Base-by-base conservation (phyloP, 2,888 invertebrate genomes). In the Pecten maximus region DNA sequence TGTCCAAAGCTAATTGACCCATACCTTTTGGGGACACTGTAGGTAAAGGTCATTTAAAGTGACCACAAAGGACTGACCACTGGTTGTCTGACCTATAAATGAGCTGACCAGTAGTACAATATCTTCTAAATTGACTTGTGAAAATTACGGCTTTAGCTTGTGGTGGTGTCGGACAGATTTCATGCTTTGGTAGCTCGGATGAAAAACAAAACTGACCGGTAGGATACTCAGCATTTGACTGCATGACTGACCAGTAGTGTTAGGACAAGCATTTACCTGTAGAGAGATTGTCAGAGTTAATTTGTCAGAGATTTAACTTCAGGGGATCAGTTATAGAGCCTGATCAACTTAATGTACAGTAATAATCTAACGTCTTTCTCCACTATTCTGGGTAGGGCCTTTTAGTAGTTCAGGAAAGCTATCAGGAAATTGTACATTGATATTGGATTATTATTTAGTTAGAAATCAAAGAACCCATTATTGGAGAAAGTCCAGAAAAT, bases 141-240 rank as follows among this genome's bases (percentile, higher is more conserved):
- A 35, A 74, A 74, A 74, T 74, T 74, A 54, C 12, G 6, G 50
- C 15, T 54, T 16, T 19, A 28, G 12, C 74, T 23, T 8, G n/a
- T n/a, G 4, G 74, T 74, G 35, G 74, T 74, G 74, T 74, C 74
- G 12, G 12, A 74, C 74, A 74, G 74, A 74, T 74, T 74, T 74
- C 74, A 74, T 74, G 74, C 74, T 74, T 74, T 74, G 74, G 74
- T 74, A 74, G 35, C 74, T 74, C 74, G 10, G 74, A 74, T 74
- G 74, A 74, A 74, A 74, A 74, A 74, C 74, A 74, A 74, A 28
- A 74, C 74, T 74, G 74, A 74, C 54, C n/a, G 1, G 4, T 54
- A 54, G 54, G 23, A 74, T 28, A 74, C 0, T 74, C n/a, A n/a
- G n/a, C n/a, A 35, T 74, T 28, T 74, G 35, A 10, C 35, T 35